These are phyloP conservation scores for Phylloscopus whistleri DNA, from an alignment of 2,113 vertebrate genomes.

Conservation along the genomic window DNA sequence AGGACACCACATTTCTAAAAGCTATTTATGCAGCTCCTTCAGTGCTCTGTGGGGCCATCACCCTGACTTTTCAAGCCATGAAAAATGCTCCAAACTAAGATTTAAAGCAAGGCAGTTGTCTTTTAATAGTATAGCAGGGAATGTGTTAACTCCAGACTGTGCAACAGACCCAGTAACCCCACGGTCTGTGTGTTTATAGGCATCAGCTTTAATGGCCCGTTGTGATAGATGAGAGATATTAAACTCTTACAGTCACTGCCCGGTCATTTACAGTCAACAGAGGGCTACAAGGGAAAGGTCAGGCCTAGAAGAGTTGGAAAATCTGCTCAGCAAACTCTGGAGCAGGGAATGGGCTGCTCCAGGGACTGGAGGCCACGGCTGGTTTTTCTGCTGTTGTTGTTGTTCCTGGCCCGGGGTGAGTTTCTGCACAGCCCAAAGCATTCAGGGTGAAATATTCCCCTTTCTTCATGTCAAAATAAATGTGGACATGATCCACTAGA, in stretches of 20 bases:
- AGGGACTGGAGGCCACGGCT: neutral
- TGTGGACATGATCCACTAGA: neutral
- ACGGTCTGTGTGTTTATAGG: neutral
- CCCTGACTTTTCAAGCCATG: neutral
- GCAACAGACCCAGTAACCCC: neutral
- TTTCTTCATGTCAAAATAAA: neutral
- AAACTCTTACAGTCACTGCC: neutral
- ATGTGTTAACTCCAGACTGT: neutral
- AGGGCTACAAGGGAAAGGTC: neutral
- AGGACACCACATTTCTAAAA: neutral
- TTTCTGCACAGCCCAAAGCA: neutral
- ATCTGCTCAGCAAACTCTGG: neutral
- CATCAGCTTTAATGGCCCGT: neutral
- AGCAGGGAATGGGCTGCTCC: neutral
- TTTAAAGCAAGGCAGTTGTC: neutral
- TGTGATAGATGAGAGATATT: neutral
- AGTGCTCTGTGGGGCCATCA: neutral
- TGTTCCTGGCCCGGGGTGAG: neutral
- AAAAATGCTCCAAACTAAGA: neutral
- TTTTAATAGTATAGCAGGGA: neutral
- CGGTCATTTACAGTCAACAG: neutral
- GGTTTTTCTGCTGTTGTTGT: neutral
- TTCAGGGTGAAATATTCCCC: neutral
- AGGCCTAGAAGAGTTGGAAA: neutral
- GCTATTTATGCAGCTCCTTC: neutral